These are phyloP conservation scores for Platichthys flesus DNA, from an alignment of 2,113 vertebrate genomes.

Conservation along the genomic window DNA sequence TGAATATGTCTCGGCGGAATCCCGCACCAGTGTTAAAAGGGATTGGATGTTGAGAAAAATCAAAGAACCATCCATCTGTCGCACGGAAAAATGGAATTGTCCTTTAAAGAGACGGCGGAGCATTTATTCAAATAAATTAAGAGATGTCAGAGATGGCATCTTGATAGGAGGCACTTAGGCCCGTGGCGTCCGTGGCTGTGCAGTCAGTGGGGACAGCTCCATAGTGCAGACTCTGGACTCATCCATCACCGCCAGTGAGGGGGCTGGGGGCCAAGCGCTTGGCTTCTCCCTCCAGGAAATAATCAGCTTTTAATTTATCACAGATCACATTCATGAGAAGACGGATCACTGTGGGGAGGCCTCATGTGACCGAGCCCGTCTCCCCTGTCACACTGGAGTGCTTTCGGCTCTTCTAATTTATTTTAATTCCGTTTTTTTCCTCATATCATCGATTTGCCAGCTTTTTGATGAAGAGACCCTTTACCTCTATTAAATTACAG, in stretches of 20 bases:
- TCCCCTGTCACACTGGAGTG: constrained; percentile 45
- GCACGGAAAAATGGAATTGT: constrained; percentile 43
- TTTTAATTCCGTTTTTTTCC: constrained; percentile 56
- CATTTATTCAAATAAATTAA: constrained; percentile 78
- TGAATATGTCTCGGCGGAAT: neutral
- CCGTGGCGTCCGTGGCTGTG: constrained; percentile 49
- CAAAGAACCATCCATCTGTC: constrained; percentile 57
- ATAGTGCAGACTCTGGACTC: constrained; percentile 57
- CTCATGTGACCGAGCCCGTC: constrained; percentile 58
- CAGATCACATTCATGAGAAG: constrained; percentile 74
- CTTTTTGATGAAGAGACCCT: constrained; percentile 21
- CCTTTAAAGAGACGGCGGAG: constrained; percentile 47
- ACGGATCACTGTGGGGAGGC: constrained; percentile 65
- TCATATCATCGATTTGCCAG: constrained; percentile 43
- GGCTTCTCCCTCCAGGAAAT: constrained; percentile 75
- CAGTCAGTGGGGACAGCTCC: constrained; percentile 68
- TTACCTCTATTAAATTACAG: constrained; percentile 19
- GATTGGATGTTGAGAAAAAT: constrained; percentile 44
- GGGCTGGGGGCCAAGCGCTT: constrained; percentile 54
- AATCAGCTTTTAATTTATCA: constrained; percentile 85
- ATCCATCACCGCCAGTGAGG: constrained; percentile 78
- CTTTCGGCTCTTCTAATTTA: constrained; percentile 54
- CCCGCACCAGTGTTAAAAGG: constrained; percentile 1
- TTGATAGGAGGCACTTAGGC: constrained; percentile 69
- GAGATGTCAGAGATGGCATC: constrained; percentile 62